These are phyloP conservation scores for Triops longicaudatus DNA, from an alignment of 1,140 invertebrate genomes.

Conservation along the genomic window DNA sequence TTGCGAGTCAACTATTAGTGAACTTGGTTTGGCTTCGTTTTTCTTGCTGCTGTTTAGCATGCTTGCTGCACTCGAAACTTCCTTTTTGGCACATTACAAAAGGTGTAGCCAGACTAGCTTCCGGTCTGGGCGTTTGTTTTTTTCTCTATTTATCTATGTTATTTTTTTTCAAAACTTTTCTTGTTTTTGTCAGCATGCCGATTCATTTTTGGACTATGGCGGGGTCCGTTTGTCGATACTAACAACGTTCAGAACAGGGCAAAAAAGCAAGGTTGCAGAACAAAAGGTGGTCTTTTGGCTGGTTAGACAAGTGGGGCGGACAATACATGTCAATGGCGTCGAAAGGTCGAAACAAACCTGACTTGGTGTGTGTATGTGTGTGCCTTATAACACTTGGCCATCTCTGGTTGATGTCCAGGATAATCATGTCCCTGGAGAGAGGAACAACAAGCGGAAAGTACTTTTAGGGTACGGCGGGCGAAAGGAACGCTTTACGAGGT, in stretches of 20 bases:
- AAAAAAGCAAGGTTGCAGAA: background rate
- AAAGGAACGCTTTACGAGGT: background rate
- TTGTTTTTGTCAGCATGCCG: background rate
- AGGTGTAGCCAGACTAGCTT: background rate
- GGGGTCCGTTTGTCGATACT: background rate
- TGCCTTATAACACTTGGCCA: background rate
- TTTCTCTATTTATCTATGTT: background rate
- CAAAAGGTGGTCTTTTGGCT: background rate
- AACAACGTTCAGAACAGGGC: background rate
- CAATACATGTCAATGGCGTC: background rate
- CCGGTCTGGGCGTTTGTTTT: background rate
- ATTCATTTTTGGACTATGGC: background rate
- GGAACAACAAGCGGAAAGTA: background rate
- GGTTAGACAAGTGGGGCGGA: background rate
- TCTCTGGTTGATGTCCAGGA: background rate
- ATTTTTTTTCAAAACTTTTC: background rate
- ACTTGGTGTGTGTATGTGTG: background rate
- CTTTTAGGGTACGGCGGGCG: background rate
- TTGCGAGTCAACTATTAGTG: too few species aligned
- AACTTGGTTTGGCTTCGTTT: background rate
- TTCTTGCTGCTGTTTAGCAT: background rate
- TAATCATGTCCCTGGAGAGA: conserved; percentile 3
- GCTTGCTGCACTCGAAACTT: background rate
- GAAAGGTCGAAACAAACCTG: conserved; percentile 6
- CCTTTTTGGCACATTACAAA: background rate